These are phyloP conservation scores for Trigoniulus corallinus DNA, from an alignment of 1,140 invertebrate species.

Conservation along the genomic window DNA sequence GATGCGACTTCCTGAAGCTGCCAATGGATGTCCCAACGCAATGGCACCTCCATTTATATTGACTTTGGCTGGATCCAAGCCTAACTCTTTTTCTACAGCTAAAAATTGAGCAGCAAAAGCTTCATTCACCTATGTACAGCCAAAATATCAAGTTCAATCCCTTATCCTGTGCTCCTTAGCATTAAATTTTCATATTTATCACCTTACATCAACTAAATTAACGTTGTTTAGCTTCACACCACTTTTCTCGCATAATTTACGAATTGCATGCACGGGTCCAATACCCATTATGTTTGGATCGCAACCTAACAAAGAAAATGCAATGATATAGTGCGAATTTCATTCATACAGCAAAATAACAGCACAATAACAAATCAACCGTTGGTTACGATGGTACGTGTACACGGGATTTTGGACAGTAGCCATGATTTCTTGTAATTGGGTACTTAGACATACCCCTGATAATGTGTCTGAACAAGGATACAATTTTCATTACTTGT, in stretches of 20 bases:
- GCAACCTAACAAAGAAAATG: constrained; percentile 23
- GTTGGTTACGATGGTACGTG: no score
- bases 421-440: constrained; percentile 18
- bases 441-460: no score
- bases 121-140: constrained; percentile 18
- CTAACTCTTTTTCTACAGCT: constrained; percentile 22
- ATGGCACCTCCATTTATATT: constrained; percentile 42
- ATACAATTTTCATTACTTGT: no score
- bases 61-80: constrained; percentile 30
- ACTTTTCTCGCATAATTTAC: constrained; percentile 28
- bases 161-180: no score
- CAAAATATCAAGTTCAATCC: constrained; percentile 2
- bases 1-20: constrained; percentile 37
- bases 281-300: constrained; percentile 37
- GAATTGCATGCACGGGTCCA: constrained; percentile 37
- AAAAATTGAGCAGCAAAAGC: constrained; percentile 21
- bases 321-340: no score
- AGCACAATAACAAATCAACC: no score
- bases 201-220: constrained; percentile 34
- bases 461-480: no score
- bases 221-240: constrained; percentile 31
- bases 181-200: background rate
- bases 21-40: constrained; percentile 39
- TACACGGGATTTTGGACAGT: background rate
- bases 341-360: no score